Evolutionary conservation across 2,797 vertebrate genomes (phyloP).

Genomic region (Propithecus perrieri): DNA sequence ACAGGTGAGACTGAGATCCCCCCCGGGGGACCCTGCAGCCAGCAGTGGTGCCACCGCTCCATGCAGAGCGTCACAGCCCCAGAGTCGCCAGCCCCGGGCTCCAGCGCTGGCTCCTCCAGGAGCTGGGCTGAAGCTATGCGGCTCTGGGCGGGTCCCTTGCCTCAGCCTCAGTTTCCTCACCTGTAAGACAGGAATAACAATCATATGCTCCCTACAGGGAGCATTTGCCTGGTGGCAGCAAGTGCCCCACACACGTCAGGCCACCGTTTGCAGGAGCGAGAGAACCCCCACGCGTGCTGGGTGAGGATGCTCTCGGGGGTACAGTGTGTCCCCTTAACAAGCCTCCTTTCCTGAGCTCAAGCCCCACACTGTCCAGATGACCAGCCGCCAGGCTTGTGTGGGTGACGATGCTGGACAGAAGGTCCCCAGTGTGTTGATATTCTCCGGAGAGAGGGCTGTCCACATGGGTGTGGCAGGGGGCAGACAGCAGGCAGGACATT

Average conservation of each 20-base stretch:
- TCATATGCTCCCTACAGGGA: neutral
- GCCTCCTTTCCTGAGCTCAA: neutral
- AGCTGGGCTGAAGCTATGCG: rapidly evolving
- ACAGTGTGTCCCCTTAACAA: neutral
- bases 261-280: neutral
- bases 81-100: rapidly evolving
- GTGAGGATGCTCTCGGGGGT: neutral
- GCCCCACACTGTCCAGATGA: neutral
- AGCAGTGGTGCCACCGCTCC: rapidly evolving
- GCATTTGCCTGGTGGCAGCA: neutral
- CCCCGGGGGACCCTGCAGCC: neutral
- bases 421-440: neutral
- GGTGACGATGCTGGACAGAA: rapidly evolving
- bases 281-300: too few relatives aligned
- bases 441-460: neutral
- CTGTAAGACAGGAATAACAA: neutral
- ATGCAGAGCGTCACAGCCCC: rapidly evolving
- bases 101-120: rapidly evolving
- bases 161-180: neutral
- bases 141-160: neutral
- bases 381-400: neutral
- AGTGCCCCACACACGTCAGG: neutral
- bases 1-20: neutral
- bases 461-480: neutral
- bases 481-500: neutral